A percentile compares a stretch with the other conserved stretches of the same genome.
These are phyloP conservation scores for Catharus bicknelli DNA, from an alignment of 2,113 vertebrate species.

Conservation along the genomic window DNA sequence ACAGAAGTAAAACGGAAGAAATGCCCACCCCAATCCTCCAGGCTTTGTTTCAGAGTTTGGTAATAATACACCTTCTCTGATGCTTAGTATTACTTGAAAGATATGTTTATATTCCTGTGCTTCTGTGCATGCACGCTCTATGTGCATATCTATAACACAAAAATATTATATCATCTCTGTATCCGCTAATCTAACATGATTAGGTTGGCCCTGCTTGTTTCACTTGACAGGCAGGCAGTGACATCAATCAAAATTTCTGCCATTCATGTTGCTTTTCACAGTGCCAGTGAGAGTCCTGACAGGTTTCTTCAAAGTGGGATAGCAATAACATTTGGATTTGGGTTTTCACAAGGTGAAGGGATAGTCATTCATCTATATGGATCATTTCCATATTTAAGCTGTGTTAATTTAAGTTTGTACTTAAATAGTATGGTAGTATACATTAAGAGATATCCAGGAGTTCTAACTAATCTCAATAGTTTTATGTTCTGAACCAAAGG, in stretches of 20 bases:
- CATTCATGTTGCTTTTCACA: slow-evolving; percentile 50
- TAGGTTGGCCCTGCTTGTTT: slow-evolving; percentile 66
- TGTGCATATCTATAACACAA: slow-evolving; percentile 30
- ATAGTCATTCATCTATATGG: neutral
- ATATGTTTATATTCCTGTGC: slow-evolving; percentile 7
- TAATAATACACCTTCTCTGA: neutral
- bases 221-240: slow-evolving; percentile 68
- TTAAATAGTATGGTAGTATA: neutral
- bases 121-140: neutral
- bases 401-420: neutral
- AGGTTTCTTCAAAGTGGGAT: slow-evolving; percentile 44
- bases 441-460: neutral
- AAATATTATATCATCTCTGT: slow-evolving; percentile 50
- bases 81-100: neutral
- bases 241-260: slow-evolving; percentile 69
- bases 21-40: neutral
- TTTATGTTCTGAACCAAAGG: neutral
- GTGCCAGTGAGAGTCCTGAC: slow-evolving; percentile 45
- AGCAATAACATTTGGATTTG: neutral
- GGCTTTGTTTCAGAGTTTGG: neutral
- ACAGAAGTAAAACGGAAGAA: neutral
- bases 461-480: neutral
- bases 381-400: neutral
- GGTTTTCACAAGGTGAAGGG: neutral
- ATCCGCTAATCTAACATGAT: slow-evolving; percentile 59